Percentiles rank a stretch among this genome's conserved stretches.
phyloP scores from a whole-genome alignment of 2,113 vertebrate species.

The Garra rufa region DNA sequence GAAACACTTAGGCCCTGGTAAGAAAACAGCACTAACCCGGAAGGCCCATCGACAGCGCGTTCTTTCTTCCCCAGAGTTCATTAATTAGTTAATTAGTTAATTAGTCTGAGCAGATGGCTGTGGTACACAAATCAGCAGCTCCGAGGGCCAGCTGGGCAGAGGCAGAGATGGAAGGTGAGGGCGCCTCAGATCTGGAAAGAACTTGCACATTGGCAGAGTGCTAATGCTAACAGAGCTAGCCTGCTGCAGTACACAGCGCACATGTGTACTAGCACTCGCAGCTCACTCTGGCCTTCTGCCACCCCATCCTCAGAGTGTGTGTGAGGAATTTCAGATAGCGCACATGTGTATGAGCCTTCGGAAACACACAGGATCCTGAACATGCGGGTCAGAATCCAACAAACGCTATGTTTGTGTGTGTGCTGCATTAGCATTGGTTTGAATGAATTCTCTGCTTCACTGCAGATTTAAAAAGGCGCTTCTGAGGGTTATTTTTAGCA shows the following conservation, averaged over 20 bases:
- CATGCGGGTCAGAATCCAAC: background rate
- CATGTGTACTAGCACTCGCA: constrained; percentile 10
- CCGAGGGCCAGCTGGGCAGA: constrained; percentile 53
- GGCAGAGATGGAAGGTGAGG: constrained; percentile 70
- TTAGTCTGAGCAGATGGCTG: constrained; percentile 81
- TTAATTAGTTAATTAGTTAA: constrained; percentile 84
- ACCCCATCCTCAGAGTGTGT: background rate
- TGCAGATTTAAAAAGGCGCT: constrained; percentile 73
- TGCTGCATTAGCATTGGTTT: constrained; percentile 64
- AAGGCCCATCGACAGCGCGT: constrained; percentile 64
- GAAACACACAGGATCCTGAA: background rate
- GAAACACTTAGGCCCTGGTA: constrained; percentile 62
- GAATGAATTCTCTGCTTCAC: constrained; percentile 72
- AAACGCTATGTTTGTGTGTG: constrained; percentile 32
- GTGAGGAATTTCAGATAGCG: constrained; percentile 10
- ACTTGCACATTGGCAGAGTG: background rate
- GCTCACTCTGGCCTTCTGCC: background rate
- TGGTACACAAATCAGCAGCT: constrained; percentile 76
- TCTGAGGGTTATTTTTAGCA: constrained; percentile 78
- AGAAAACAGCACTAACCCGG: constrained; percentile 64
- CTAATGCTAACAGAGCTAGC: constrained; percentile 38
- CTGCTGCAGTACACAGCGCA: background rate
- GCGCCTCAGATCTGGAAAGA: constrained; percentile 52
- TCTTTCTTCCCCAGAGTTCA: constrained; percentile 77
- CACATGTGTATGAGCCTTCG: background rate